Evolutionary conservation across 2,888 invertebrate genomes (phyloP), one percentile per base, ranked within the genome.

Genomic region (Sclerodermus sp.): DNA sequence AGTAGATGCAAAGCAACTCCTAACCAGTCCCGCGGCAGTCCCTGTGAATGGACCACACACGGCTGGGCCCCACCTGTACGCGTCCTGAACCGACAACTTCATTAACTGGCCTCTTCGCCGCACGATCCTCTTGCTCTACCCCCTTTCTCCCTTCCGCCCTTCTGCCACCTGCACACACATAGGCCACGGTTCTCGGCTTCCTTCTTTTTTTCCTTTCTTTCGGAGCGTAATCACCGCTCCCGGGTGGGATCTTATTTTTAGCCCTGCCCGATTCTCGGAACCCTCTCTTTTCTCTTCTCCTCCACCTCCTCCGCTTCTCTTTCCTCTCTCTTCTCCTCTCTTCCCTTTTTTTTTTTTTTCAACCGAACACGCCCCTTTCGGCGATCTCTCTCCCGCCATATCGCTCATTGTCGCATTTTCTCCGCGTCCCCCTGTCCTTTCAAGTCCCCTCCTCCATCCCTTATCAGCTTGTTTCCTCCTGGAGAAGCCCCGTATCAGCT

Each of bases 211-310:
- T 48, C 4, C 23, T 65, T 68, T 70, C 68, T 70, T 67, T 68
- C 62, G 66, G 64, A 67, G 64, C 67, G 73, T 74, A 73, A 76
- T 76, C 73, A 68, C 63, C 66, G 70, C 73, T 73, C 75, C 71
- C 75, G 74, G 76, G 73, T 76, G 75, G 76, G 71, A 74, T 75
- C 63, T 71, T 76, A 76, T 76, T 77, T 76, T 75, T 76, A 75
- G 74, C 71, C 58, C 54, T 56, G 62, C 57, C 64, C 63, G 67
- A 70, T 77, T 77, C 74, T 71, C 65, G 62, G 74, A 75, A 76
- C 68, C 34, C 34, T 10, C 10, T 30, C 30, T 10, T 30, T 30
- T 30, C 30, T 30, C 8, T 30, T 10, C 30, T 30, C 23, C 18
- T 34, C 38, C n/a, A 29, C 37, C 45, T 51, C 48, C 45, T 42